Conservation (phyloP, 2,113 vertebrate genomes). For the Thamnaconus septentrionalis region DNA sequence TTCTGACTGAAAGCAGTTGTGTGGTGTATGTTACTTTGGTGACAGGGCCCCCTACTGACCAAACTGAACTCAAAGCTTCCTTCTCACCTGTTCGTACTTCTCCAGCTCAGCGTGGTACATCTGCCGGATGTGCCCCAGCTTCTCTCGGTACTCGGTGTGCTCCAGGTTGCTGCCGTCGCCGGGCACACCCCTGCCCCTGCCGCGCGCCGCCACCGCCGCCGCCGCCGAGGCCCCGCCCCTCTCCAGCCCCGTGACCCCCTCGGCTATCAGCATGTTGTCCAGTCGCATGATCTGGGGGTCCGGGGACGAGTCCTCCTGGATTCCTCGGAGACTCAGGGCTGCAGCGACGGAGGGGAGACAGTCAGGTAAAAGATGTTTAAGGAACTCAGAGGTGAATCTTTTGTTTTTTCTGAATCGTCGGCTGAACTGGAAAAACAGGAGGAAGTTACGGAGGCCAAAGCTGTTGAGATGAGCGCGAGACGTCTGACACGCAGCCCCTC, state of each 20-base stretch:
- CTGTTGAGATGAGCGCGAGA: too few relatives aligned
- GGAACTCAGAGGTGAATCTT: too few relatives aligned
- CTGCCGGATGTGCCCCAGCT: slow-evolving; percentile 89
- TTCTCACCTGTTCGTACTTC: slow-evolving; percentile 88
- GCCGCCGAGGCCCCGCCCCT: slow-evolving; percentile 83
- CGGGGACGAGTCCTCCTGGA: slow-evolving; percentile 86
- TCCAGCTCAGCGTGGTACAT: slow-evolving; percentile 92
- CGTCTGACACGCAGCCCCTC: too few relatives aligned
- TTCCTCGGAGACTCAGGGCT: slow-evolving; percentile 85
- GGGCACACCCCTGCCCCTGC: slow-evolving; percentile 86
- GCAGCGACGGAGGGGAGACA: slow-evolving; percentile 22
- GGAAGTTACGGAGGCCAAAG: too few relatives aligned
- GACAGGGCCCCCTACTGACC: too few relatives aligned
- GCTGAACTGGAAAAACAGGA: too few relatives aligned
- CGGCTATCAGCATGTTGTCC: slow-evolving; percentile 90
- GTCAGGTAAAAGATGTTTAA: neutral
- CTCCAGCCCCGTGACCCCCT: slow-evolving; percentile 87
- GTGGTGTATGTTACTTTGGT: too few relatives aligned
- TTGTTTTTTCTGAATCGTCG: too few relatives aligned
- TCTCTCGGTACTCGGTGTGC: slow-evolving; percentile 91
- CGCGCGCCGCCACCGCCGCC: slow-evolving; percentile 80
- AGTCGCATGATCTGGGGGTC: slow-evolving; percentile 86
- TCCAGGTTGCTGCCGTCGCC: slow-evolving; percentile 91
- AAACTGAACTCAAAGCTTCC: too few relatives aligned
- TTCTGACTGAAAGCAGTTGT: too few relatives aligned